Evolutionary conservation across 2,888 invertebrate genomes (phyloP).

Genomic region (Protodeltote pygarga): DNA sequence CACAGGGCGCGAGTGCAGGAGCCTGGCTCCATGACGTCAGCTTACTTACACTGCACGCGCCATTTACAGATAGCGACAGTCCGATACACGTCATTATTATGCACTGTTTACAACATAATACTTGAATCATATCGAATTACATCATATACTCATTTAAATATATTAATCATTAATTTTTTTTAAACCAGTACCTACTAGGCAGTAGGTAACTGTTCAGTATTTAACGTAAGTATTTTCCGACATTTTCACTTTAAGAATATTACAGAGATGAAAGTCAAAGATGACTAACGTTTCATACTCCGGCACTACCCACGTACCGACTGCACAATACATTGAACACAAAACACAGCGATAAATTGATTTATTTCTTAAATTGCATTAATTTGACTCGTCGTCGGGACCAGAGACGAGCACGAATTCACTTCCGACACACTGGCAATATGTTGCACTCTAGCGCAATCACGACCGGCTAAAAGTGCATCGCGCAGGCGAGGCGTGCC

Average conservation of each 20-base stretch:
- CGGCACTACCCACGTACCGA: slow-evolving; percentile 5
- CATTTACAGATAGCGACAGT: background rate
- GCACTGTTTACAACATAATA: background rate
- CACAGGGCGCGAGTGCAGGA: too few species aligned
- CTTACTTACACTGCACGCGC: too few species aligned
- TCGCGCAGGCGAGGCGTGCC: slow-evolving; percentile 54
- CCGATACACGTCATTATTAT: too few species aligned
- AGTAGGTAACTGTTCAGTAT: too few species aligned
- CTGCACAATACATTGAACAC: slow-evolving; percentile 10
- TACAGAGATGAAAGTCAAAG: background rate
- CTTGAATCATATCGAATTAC: background rate
- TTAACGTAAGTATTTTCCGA: too few species aligned
- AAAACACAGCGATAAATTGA: slow-evolving; percentile 9
- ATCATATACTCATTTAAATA: too few species aligned
- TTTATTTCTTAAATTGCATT: slow-evolving; percentile 5
- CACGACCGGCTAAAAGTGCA: slow-evolving; percentile 58
- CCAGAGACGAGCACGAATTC: slow-evolving; percentile 44
- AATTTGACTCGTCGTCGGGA: slow-evolving; percentile 15
- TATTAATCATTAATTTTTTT: too few species aligned
- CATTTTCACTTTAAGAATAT: too few species aligned
- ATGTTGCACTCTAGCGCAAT: slow-evolving; percentile 43
- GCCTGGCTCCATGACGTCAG: too few species aligned
- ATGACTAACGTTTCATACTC: background rate
- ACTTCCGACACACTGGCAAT: slow-evolving; percentile 43
- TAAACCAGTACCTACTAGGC: too few species aligned